Conservation (phyloP, 2,888 invertebrate species). For the Erebia palarica region DNA sequence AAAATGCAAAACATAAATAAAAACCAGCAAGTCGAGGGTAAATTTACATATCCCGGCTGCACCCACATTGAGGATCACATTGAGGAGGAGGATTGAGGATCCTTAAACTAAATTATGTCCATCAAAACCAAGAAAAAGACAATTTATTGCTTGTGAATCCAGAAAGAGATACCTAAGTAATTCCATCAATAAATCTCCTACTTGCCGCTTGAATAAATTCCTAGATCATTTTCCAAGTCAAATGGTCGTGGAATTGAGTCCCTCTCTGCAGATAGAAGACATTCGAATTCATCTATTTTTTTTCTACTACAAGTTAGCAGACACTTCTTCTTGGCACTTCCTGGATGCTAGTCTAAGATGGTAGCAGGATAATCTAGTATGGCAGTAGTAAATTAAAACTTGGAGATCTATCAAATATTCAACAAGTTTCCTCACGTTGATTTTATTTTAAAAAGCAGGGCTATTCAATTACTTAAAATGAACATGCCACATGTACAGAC, state of each 20-base stretch:
- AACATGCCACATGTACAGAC: too few relatives aligned
- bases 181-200: not conserved
- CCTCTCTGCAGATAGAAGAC: not conserved
- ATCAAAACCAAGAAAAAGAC: not conserved
- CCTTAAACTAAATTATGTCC: not conserved
- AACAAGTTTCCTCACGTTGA: too few relatives aligned
- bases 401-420: too few relatives aligned
- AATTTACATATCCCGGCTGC: not conserved
- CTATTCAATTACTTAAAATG: too few relatives aligned
- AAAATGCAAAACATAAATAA: too few relatives aligned
- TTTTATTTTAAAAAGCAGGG: too few relatives aligned
- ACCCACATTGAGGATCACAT: not conserved
- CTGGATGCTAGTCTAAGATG: too few relatives aligned
- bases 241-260: conserved; percentile 19
- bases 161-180: not conserved
- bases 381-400: too few relatives aligned
- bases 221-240: conserved; percentile 9
- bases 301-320: too few relatives aligned
- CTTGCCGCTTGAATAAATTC: conserved; percentile 17
- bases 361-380: too few relatives aligned
- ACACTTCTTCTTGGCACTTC: too few relatives aligned
- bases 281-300: not conserved
- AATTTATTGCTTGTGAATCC: not conserved
- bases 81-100: too few relatives aligned
- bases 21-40: not conserved